These are phyloP conservation scores for Ferdinandea cuprea DNA, from an alignment of 2,888 invertebrate species.

Conservation along the genomic window DNA sequence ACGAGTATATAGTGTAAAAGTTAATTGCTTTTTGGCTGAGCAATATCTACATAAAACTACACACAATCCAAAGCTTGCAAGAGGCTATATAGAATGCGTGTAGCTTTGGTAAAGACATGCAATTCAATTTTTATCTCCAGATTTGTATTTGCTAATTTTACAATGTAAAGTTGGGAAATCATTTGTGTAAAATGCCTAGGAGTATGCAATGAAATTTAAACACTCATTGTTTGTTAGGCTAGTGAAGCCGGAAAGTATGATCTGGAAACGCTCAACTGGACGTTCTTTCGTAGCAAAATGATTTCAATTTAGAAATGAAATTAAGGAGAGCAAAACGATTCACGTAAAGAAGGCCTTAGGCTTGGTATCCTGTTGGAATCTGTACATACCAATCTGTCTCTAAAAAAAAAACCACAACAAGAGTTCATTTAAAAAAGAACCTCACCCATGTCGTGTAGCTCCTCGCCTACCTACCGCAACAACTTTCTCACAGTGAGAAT, in stretches of 20 bases:
- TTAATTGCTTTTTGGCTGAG: conserved; percentile 1
- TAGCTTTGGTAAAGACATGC: conserved; percentile 3
- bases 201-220: background rate
- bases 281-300: too few species aligned
- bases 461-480: background rate
- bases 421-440: background rate
- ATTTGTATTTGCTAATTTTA: conserved; percentile 21
- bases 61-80: too few species aligned
- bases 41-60: too few species aligned
- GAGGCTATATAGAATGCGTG: conserved; percentile 20
- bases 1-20: background rate
- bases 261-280: too few species aligned
- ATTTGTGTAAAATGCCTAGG: background rate
- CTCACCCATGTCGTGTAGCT: conserved; percentile 20
- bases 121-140: conserved; percentile 8
- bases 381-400: too few species aligned
- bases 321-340: too few species aligned
- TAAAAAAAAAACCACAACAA: too few species aligned
- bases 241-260: conserved; percentile 1
- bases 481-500: conserved; percentile 52
- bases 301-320: too few species aligned
- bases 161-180: background rate
- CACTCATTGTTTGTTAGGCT: background rate
- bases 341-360: too few species aligned
- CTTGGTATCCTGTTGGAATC: too few species aligned